Base-by-base conservation (phyloP, 1,140 invertebrate genomes). In the Cepaea nemoralis region DNA sequence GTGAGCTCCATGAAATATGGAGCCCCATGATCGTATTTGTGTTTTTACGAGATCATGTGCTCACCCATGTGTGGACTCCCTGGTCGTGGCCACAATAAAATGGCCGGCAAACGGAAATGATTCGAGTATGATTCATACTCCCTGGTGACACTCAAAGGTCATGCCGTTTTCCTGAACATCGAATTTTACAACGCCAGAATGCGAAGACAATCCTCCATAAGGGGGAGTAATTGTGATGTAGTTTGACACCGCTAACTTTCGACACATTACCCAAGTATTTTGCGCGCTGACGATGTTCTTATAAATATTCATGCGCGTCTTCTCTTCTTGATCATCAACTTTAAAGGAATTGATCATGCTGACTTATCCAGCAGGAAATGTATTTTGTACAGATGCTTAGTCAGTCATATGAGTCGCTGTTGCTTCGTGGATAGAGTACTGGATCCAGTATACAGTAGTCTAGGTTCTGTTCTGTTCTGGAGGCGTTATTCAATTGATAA, bases 91-190 rank as follows among this genome's bases (percentile, higher is more conserved):
- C 10, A 31, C 59, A 63, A 63, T 63, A 63, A 63, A 63, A 63
- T 63, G 59, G 27, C n/a, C 59, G n/a, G 59, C n/a, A n/a, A 63
- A 31, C 27, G 59, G 59, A 63, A 63, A 63, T 63, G 59, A 63
- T 63, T 63, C 59, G 6, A 31, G 59, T 31, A 63, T 63, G 59
- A 63, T 63, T 63, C 59, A 63, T 63, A 14, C 59, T 63, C 59
- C n/a, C 59, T 27, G 2, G 3, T 31, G 59, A 63, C 27, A 63
- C 5, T 27, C 3, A 63, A 63, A 63, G 59, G 59, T 27, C 59
- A 63, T 63, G 2, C 19, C 59, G 59, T 63, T 63, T 27, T 22
- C 59, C 59, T 63, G 59, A 31, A 63, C 59, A 63, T 63, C 59
- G 27, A 63, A 63, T 63, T 63, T 63, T 24, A 55, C 50, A 55